Base-by-base conservation (phyloP, 2,888 invertebrate species). In the Globia sparganii region DNA sequence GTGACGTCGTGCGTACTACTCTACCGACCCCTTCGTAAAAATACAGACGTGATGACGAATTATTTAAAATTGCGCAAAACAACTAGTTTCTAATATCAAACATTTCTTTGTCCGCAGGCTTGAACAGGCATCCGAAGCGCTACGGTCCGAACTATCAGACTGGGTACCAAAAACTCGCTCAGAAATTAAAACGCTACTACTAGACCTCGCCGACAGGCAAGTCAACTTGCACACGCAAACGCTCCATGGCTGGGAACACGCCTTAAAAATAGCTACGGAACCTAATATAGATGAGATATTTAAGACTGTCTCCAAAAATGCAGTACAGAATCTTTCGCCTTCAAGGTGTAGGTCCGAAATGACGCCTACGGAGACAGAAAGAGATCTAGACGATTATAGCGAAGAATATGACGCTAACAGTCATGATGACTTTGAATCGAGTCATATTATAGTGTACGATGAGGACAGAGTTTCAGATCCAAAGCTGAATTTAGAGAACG, bases 61-160 rank as follows among this genome's bases (percentile, higher is more conserved):
- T 46, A 46, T 46, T 4, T 13, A n/a, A 28, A 66, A 43, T 28
- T 21, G 2, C 31, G 3, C 8, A 25, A 46, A 67, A 31, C 9
- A 68, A 34, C 25, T n/a, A 56, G 21, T 69, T 13, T 58, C 15
- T 61, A 70, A 58, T 65, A 62, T 46, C 61, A 6, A 40, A n/a
- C 11, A 11, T 43, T 69, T 46, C 31, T 40, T 21, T 49, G 46
- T 80, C 15, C 88, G 8, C 87, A 96, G 96, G 73, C 80, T 96
- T 64, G 96, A 96, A 21, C 96, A 96, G 84, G 95, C 96, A 0
- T 95, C 96, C 0, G 96, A 96, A 70, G 95, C 96, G 0, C 88
- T 96, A 0, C 93, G 96, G 0, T 94, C 95, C 0, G 96, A 96
- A 62, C 87, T 96, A 0, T 88, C 94, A 0, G 96, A 96, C 80